A percentile compares a stretch with the other conserved stretches of the same genome.
These are phyloP conservation scores for Volucella bombylans DNA, from an alignment of 2,888 invertebrate genomes.

Conservation along the genomic window DNA sequence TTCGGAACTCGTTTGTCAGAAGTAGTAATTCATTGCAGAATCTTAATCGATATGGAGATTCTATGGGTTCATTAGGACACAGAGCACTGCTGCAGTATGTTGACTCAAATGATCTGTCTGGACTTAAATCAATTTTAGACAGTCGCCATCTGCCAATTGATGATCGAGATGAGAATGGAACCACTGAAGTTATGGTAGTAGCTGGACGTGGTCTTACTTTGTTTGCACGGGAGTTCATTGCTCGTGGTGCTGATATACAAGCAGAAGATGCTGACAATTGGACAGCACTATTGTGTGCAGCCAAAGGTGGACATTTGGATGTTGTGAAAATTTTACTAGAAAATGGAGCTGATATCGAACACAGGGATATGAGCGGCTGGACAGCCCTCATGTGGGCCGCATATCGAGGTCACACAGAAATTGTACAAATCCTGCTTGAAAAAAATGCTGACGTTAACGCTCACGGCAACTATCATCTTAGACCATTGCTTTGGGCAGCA, in stretches of 20 bases:
- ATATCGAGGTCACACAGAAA: constrained; percentile 93
- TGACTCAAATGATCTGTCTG: constrained; percentile 90
- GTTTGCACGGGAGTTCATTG: constrained; percentile 92
- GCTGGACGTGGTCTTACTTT: constrained; percentile 91
- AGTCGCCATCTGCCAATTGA: constrained; percentile 92
- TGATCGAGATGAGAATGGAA: constrained; percentile 96
- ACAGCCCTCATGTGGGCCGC: constrained; percentile 98
- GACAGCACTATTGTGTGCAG: constrained; percentile 94
- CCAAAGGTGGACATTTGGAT: constrained; percentile 93
- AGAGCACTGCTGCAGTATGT: constrained; percentile 91
- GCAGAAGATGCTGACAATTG: constrained; percentile 96
- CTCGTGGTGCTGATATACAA: constrained; percentile 95
- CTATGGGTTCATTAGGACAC: constrained; percentile 95
- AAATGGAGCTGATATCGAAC: constrained; percentile 92
- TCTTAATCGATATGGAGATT: constrained; percentile 91
- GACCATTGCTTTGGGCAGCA: constrained; percentile 95
- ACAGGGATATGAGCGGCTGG: constrained; percentile 97
- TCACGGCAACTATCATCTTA: constrained; percentile 96
- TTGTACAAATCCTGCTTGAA: constrained; percentile 90
- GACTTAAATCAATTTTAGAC: constrained; percentile 91
- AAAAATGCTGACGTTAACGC: constrained; percentile 96
- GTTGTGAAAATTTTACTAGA: constrained; percentile 92
- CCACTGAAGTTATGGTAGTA: constrained; percentile 96
- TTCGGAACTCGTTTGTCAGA: constrained; percentile 79
- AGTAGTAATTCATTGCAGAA: constrained; percentile 83